phyloP scores from a whole-genome alignment of 1,140 invertebrate species.

The Neotoxoptera formosana region DNA sequence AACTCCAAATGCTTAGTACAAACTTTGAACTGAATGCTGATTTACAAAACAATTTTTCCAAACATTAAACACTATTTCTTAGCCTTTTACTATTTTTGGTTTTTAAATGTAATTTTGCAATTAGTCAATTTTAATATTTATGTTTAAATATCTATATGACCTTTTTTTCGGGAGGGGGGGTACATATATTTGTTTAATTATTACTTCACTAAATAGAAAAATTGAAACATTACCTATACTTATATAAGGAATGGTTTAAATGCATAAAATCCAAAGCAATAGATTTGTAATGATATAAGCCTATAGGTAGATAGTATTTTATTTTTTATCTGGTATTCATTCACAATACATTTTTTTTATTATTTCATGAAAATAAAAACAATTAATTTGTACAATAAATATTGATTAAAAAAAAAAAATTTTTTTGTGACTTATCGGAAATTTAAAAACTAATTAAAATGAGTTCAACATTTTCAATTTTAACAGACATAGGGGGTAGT shows the following conservation, averaged over 20 bases:
- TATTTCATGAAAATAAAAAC: too few relatives aligned
- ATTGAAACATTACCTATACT: neutral
- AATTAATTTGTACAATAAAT: neutral
- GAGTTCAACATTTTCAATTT: too few relatives aligned
- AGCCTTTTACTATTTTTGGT: too few relatives aligned
- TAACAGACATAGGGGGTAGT: neutral
- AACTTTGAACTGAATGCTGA: too few relatives aligned
- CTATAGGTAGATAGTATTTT: neutral
- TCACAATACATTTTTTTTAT: too few relatives aligned
- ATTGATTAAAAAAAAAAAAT: neutral
- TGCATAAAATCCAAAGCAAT: neutral
- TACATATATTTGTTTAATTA: neutral
- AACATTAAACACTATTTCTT: too few relatives aligned
- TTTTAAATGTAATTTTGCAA: too few relatives aligned
- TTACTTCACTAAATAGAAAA: neutral
- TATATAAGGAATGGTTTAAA: neutral
- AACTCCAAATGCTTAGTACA: too few relatives aligned
- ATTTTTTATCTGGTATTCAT: neutral
- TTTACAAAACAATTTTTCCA: too few relatives aligned
- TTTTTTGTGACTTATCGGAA: neutral
- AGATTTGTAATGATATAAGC: neutral
- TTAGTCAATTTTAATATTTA: too few relatives aligned
- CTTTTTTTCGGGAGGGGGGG: too few relatives aligned
- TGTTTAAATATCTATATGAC: too few relatives aligned
- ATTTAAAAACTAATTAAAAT: neutral